phyloP scores from a whole-genome alignment of 2,888 invertebrate genomes.

The Strigamia transsilvanica region DNA sequence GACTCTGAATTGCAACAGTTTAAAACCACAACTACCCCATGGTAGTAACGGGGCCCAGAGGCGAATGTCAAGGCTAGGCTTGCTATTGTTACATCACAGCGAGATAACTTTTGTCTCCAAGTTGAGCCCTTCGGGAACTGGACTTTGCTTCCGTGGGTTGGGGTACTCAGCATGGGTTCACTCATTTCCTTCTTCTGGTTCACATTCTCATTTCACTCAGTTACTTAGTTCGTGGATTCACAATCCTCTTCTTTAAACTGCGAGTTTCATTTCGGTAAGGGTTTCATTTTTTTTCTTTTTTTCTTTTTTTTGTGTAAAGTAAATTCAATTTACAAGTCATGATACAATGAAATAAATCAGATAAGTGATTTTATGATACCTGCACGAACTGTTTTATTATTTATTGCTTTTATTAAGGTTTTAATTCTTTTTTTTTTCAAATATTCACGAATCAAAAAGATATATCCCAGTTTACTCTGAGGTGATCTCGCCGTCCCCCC shows the following conservation, averaged over 20 bases:
- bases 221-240: constrained; percentile 6
- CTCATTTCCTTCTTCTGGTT: constrained; percentile 16
- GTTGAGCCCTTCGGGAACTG: constrained; percentile 7
- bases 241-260: constrained; percentile 12
- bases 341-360: too few species aligned
- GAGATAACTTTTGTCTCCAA: constrained; percentile 51
- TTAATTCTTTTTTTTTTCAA: too few species aligned
- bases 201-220: constrained; percentile 16
- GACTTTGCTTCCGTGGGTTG: constrained; percentile 18
- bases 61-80: constrained; percentile 21
- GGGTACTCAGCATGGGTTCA: constrained; percentile 24
- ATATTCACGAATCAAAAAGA: too few species aligned
- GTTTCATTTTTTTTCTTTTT: neutral
- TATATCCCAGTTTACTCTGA: too few species aligned
- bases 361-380: too few species aligned
- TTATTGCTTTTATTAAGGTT: too few species aligned
- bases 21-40: constrained; percentile 26
- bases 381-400: too few species aligned
- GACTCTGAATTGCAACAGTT: constrained; percentile 50
- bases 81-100: constrained; percentile 52
- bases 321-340: too few species aligned
- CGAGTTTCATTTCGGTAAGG: constrained; percentile 13
- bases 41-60: constrained; percentile 24
- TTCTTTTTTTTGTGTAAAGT: neutral
- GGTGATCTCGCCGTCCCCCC: neutral